Base-by-base conservation (phyloP, 2,888 invertebrate genomes). In the Lithosia quadra region DNA sequence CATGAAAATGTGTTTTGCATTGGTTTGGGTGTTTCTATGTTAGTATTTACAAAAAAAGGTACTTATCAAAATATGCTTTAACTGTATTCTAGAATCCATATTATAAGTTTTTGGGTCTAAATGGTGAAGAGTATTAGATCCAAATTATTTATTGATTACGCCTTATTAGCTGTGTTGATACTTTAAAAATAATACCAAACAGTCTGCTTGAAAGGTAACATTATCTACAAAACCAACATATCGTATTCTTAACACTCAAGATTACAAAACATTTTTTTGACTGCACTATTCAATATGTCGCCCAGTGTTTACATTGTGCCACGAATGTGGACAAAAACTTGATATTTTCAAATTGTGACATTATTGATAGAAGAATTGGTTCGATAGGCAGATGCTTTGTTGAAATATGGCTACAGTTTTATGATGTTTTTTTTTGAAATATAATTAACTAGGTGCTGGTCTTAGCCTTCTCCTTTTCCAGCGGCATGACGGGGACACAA, bases 321-420 rank as follows among this genome's bases (percentile, higher is more conserved):
- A 76, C 76, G 71, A 74, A 81, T 79, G 81, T 77, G 71, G 72
- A 83, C 84, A 86, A 87, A 87, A 89, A 88, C 88, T 86, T 83
- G 79, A 84, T 86, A 77, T 88, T 84, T 85, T 83, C 73, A 79
- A 88, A 87, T 91, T 91, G 91, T 92, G 91, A 92, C 92, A 89
- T 90, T 91, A 92, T 92, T 91, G 9, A n/a, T n/a, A n/a, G n/a
- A 92, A 90, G 92, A 92, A 91, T 92, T 92, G 90, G 86, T 85
- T 80, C 80, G 86, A 86, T 86, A 28, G 21, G 62, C 62, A 62
- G 49, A 62, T 62, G 62, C 8, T 64, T 11, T 34, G 49, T 33
- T n/a, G 49, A 49, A 49, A 8, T 49, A 49, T 49, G n/a, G n/a
- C 49, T 49, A 49, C 49, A 49, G 2, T 49, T 49, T n/a, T n/a